Evolutionary conservation across 2,113 vertebrate genomes (phyloP), one percentile per base, ranked within the genome.

Genomic region (Psettodes erumei): DNA sequence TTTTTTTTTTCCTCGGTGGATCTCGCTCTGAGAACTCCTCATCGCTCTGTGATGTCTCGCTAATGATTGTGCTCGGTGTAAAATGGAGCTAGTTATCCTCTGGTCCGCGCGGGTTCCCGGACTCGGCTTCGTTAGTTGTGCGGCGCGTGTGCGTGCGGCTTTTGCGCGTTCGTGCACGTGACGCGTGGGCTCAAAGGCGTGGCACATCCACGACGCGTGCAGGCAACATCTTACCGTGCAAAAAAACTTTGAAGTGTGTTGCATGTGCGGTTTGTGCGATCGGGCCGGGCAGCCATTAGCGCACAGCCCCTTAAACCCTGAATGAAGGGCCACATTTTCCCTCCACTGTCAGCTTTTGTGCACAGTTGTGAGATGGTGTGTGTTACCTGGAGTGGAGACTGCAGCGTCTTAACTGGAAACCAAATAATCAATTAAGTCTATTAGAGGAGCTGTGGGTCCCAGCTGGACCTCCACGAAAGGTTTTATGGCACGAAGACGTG

Each of bases 11-110:
- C 68, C 65, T 77, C 27, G 66, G 33, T 21, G 33, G 28, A 63
- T 63, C 50, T 69, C n/a, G 56, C 62, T 80, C 69, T 6, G 25
- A 66, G 48, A 66, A 68, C 45, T 37, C 9, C 25, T 67, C 18
- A 33, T 56, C 63, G 48, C 60, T n/a, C n/a, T 72, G 27, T 50
- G 40, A 77, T 79, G 30, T 61, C 63, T 59, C 23, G 16, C 55
- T 71, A 47, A 80, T 78, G 60, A 71, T 53, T 71, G 21, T 42
- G n/a, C 54, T 30, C 1, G 3, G n/a, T 18, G 58, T 60, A 32
- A 62, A 79, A 62, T 37, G 27, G 16, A 32, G 37, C 32, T 63
- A n/a, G 48, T 71, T 55, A 54, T 65, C 21, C 9, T 58, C 16
- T 40, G 21, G 47, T 43, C 21, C 21, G 2, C 40, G 59, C 33